Evolutionary conservation across 2,797 vertebrate species (phyloP).

Genomic region (Bradypus variegatus): DNA sequence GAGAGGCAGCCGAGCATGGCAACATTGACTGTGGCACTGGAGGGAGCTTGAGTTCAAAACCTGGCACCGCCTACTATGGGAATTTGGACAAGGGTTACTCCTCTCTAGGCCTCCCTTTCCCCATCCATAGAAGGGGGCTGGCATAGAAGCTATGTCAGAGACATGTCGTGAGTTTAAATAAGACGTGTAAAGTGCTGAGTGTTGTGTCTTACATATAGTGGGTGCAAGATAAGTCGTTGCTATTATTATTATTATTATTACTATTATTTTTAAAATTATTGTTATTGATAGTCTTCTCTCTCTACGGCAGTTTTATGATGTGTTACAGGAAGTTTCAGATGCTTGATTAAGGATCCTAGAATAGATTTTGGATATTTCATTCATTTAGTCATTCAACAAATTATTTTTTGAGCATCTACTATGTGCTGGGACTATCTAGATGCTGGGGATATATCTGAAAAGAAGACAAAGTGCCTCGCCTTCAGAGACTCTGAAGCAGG

Average conservation of each 20-base stretch:
- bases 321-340: neutral
- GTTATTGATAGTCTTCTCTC: neutral
- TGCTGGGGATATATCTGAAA: neutral
- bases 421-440: neutral
- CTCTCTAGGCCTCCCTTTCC: neutral
- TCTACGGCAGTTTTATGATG: rapidly evolving
- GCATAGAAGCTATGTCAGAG: rapidly evolving
- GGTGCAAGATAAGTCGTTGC: rapidly evolving
- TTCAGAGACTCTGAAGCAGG: neutral
- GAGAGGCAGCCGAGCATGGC: rapidly evolving
- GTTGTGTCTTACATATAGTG: rapidly evolving
- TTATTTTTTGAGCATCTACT: neutral
- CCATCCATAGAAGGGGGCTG: neutral
- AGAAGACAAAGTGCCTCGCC: neutral
- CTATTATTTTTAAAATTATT: no score
- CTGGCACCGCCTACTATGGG: rapidly evolving
- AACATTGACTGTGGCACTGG: rapidly evolving
- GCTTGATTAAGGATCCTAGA: neutral
- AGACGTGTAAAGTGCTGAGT: neutral
- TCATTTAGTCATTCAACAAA: neutral
- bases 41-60: neutral
- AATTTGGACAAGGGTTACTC: neutral
- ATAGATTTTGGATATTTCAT: neutral
- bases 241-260: neutral
- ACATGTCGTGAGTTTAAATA: neutral